Conservation (phyloP, 2,113 vertebrate genomes). For the Columba janthina region DNA sequence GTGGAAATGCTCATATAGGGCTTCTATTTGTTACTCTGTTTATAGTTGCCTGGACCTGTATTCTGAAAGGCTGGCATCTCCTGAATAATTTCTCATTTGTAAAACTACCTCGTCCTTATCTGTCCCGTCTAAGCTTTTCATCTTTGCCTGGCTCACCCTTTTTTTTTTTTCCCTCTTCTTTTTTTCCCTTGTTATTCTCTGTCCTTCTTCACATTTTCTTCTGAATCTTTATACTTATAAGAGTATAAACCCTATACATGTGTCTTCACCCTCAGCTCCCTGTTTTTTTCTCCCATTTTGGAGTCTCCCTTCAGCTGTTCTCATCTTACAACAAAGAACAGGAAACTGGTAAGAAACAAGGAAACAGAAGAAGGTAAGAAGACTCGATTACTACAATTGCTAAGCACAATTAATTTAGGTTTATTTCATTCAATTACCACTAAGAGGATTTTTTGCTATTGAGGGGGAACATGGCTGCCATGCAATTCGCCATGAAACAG, state of each 20-base stretch:
- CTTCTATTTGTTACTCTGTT: not conserved
- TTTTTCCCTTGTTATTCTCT: not conserved
- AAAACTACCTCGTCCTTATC: constrained; percentile 44
- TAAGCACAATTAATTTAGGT: not conserved
- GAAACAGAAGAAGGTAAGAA: not conserved
- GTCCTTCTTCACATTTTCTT: not conserved
- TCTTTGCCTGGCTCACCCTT: not conserved
- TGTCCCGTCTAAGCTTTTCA: not conserved
- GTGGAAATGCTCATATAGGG: not conserved
- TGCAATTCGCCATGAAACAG: not conserved
- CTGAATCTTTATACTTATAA: not conserved
- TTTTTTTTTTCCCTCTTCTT: not conserved
- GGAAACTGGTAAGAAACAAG: not conserved
- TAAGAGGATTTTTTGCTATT: not conserved
- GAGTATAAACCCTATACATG: not conserved
- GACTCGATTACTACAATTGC: not conserved
- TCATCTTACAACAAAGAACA: not conserved
- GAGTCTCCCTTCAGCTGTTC: not conserved
- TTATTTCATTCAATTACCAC: not conserved
- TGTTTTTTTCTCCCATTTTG: not conserved
- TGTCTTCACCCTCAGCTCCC: not conserved
- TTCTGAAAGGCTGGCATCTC: not conserved
- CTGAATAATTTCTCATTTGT: constrained; percentile 54
- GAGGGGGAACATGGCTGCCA: not conserved
- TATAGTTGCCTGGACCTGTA: not conserved